These are phyloP conservation scores for Brachionichthys hirsutus DNA, from an alignment of 2,113 vertebrate species.

Conservation along the genomic window DNA sequence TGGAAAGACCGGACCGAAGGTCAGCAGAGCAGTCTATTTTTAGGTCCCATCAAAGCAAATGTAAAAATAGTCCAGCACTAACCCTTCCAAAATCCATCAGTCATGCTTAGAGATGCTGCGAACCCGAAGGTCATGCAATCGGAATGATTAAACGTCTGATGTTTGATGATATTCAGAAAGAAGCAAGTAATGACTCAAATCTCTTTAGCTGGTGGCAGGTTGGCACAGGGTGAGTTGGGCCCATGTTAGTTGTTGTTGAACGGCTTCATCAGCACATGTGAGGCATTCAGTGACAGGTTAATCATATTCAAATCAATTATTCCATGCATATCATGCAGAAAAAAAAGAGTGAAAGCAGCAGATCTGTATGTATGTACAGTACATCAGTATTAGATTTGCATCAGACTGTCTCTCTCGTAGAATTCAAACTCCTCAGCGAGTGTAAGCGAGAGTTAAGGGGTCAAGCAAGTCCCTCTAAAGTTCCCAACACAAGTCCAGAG, in stretches of 20 bases:
- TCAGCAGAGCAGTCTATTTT: conserved; percentile 73
- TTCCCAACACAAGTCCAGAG: conserved; percentile 34
- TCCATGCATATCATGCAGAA: conserved; percentile 1
- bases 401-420: background rate
- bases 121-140: conserved; percentile 61
- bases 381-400: background rate
- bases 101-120: conserved; percentile 59
- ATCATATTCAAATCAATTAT: conserved; percentile 23
- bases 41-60: conserved; percentile 63
- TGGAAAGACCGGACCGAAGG: conserved; percentile 37
- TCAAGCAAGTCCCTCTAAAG: conserved; percentile 28
- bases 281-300: conserved; percentile 30
- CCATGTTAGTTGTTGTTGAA: conserved; percentile 57
- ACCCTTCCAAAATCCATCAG: conserved; percentile 46
- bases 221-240: conserved; percentile 56
- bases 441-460: conserved; percentile 1
- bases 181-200: conserved; percentile 70
- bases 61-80: conserved; percentile 59
- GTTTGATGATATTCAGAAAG: conserved; percentile 70
- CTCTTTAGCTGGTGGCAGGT: conserved; percentile 62
- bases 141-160: conserved; percentile 54
- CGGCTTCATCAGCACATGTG: conserved; percentile 37
- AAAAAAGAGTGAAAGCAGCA: conserved; percentile 6
- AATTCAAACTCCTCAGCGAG: background rate
- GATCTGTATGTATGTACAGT: too few relatives aligned